Evolutionary conservation across 1,140 invertebrate species (phyloP).

Genomic region (Hyles vespertilio): DNA sequence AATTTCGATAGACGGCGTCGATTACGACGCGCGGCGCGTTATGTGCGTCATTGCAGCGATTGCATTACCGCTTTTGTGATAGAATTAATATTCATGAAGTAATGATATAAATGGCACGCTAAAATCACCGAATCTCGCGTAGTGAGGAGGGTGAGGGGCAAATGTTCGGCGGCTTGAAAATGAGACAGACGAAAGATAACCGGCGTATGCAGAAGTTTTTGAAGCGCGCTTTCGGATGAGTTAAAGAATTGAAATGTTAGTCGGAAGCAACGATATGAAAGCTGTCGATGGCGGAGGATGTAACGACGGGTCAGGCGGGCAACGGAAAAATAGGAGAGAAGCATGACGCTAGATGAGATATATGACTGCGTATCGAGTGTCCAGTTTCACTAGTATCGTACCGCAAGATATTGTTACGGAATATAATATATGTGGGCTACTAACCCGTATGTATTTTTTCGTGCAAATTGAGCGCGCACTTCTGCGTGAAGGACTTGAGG

Average conservation of each 20-base stretch:
- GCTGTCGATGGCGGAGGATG: constrained; percentile 47
- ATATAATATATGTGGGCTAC: constrained; percentile 74
- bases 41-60: constrained; percentile 63
- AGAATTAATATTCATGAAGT: constrained; percentile 72
- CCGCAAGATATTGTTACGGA: constrained; percentile 44
- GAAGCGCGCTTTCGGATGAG: constrained; percentile 54
- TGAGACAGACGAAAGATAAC: constrained; percentile 37
- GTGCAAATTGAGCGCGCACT: constrained; percentile 79
- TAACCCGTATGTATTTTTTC: constrained; percentile 80
- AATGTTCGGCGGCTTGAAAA: constrained; percentile 39
- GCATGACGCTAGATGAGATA: constrained; percentile 67
- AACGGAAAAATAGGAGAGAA: constrained; percentile 69
- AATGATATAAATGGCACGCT: constrained; percentile 57
- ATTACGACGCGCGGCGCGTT: constrained; percentile 33
- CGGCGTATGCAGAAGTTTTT: constrained; percentile 63
- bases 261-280: constrained; percentile 71
- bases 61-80: constrained; percentile 75
- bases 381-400: constrained; percentile 52
- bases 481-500: constrained; percentile 82
- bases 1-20: constrained; percentile 42
- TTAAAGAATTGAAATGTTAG: constrained; percentile 66
- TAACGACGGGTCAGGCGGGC: constrained; percentile 68
- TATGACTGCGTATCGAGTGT: constrained; percentile 55
- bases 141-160: constrained; percentile 42
- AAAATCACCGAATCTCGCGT: constrained; percentile 38